Evolutionary conservation across 2,888 invertebrate species (phyloP), one percentile per base, ranked within the genome.

Genomic region (Gastracanthus pulcherrimus): DNA sequence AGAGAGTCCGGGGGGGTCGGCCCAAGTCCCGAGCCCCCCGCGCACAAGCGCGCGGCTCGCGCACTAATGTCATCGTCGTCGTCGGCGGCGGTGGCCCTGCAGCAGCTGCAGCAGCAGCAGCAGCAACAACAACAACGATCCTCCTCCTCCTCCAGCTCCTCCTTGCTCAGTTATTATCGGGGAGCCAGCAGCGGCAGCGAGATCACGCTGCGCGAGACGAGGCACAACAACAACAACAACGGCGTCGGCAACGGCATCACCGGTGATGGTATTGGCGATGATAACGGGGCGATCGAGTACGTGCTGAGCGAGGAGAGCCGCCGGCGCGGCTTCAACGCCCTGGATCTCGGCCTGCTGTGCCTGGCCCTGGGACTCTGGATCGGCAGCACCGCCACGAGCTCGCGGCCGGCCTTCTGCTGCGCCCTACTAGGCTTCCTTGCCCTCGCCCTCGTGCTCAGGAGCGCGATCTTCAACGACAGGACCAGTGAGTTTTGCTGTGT

Each of bases 41-140:
- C n/a, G n/a, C n/a, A n/a, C n/a, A n/a, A 23, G 36, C 26, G 34
- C 13, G 41, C 58, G 36, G 23, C 67, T n/a, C n/a, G n/a, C n/a
- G n/a, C n/a, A n/a, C 82, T 80, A 80, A 82, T 82, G 82, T 82
- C 80, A 80, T 76, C 82, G 51, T 36, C 76, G 82, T 82, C 80
- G 76, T 76, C 82, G 51, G 45, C 76, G 45, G 71, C 76, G 72
- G 58, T 72, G 72, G 38, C 60, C 3, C 36, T 38, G 38, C 26
- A 62, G 48, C 29, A 41, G 55, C 41, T 31, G 51, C 34, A 58
- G 60, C 58, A 67, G 26, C 71, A 55, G 13, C 48, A 48, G 51
- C 64, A 41, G 11, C 19, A 51, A 31, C 16, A n/a, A n/a, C n/a
- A n/a, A n/a, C 45, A 51, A 16, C 29, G 48, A 11, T 11, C 16